Evolutionary conservation across 2,797 vertebrate species (phyloP).

Genomic region (Austrolebias charrua): DNA sequence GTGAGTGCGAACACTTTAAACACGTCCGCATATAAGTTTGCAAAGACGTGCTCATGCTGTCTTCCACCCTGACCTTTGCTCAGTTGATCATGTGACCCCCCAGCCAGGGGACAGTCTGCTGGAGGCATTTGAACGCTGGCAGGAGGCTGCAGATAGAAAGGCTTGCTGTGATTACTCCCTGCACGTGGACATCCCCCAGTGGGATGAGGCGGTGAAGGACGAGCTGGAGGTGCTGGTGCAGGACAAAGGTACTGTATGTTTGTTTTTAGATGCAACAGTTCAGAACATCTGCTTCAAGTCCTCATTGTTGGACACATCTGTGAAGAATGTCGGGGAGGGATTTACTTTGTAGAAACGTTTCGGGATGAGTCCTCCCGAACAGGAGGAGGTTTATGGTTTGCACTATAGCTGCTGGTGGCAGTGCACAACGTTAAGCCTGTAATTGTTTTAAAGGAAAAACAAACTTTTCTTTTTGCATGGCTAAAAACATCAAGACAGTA

Average conservation of each 20-base stretch:
- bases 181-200: slow-evolving; percentile 91
- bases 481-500: slow-evolving; percentile 19
- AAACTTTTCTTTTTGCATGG: slow-evolving; percentile 31
- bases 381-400: slow-evolving; percentile 34
- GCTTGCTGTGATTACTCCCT: slow-evolving; percentile 97
- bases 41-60: neutral
- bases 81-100: slow-evolving; percentile 93
- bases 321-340: slow-evolving; percentile 38
- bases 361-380: slow-evolving; percentile 54
- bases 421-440: slow-evolving; percentile 24
- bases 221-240: slow-evolving; percentile 92
- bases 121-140: slow-evolving; percentile 91
- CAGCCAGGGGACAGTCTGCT: slow-evolving; percentile 89
- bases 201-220: slow-evolving; percentile 89
- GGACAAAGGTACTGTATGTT: slow-evolving; percentile 90
- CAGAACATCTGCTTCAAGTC: slow-evolving; percentile 14
- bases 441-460: slow-evolving; percentile 57
- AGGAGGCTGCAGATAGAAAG: slow-evolving; percentile 91
- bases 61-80: slow-evolving; percentile 12
- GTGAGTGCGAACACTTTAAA: slow-evolving; percentile 75
- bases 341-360: slow-evolving; percentile 57
- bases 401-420: slow-evolving; percentile 34
- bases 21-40: neutral
- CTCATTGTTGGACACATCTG: slow-evolving; percentile 24
- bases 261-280: neutral